These are phyloP conservation scores for Scatophagus argus DNA, from an alignment of 2,113 vertebrate species.

Conservation along the genomic window DNA sequence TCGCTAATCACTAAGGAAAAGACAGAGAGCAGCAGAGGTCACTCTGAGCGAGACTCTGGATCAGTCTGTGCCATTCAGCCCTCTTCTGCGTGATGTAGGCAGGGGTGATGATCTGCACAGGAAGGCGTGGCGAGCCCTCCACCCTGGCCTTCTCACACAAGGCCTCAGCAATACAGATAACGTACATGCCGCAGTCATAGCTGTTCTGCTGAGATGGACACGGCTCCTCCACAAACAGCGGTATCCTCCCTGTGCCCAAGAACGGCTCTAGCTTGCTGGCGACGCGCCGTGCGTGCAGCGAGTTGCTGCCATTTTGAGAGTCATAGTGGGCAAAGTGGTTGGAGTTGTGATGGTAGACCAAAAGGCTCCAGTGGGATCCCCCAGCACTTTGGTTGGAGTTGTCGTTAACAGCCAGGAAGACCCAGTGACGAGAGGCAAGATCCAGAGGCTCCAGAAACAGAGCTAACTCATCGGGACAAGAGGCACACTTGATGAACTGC, in stretches of 20 bases:
- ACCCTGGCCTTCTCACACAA: slow-evolving; percentile 86
- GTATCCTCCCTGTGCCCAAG: slow-evolving; percentile 81
- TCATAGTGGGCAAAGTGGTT: slow-evolving; percentile 93
- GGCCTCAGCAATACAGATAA: slow-evolving; percentile 92
- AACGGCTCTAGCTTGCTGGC: slow-evolving; percentile 90
- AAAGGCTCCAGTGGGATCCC: slow-evolving; percentile 96
- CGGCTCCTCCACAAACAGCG: slow-evolving; percentile 88
- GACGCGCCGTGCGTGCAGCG: slow-evolving; percentile 89
- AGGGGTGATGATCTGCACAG: slow-evolving; percentile 89
- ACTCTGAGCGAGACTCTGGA: slow-evolving; percentile 87
- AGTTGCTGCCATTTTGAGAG: slow-evolving; percentile 92
- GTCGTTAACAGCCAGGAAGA: slow-evolving; percentile 96
- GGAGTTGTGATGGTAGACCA: slow-evolving; percentile 89
- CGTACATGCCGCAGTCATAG: slow-evolving; percentile 99
- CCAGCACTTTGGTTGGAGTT: slow-evolving; percentile 93
- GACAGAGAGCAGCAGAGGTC: slow-evolving; percentile 66
- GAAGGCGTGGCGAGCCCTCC: slow-evolving; percentile 78
- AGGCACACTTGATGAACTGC: slow-evolving; percentile 96
- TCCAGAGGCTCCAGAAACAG: slow-evolving; percentile 92
- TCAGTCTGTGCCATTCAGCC: slow-evolving; percentile 90
- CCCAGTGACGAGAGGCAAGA: slow-evolving; percentile 85
- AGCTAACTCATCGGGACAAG: slow-evolving; percentile 88
- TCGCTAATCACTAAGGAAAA: slow-evolving; percentile 51
- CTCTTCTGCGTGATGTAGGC: slow-evolving; percentile 92
- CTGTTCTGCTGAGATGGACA: slow-evolving; percentile 95